Evolutionary conservation across 2,797 vertebrate species (phyloP).

Genomic region (Glyptemys insculpta): DNA sequence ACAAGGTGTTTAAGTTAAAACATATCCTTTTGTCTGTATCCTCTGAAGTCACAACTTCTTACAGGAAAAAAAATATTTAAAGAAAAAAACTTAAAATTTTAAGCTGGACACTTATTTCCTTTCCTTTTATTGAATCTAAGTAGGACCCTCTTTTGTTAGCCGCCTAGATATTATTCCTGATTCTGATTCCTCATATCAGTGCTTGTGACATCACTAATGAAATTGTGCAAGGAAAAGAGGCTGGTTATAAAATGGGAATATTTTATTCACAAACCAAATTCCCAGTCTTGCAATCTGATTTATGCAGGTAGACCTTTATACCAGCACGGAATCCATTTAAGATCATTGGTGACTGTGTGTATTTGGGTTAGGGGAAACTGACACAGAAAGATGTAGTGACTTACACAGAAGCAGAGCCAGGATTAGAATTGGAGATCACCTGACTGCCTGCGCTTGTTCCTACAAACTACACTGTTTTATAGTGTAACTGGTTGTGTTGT

Average conservation of each 20-base stretch:
- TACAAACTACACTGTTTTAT: not conserved
- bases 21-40: not conserved
- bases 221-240: not conserved
- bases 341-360: not conserved
- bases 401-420: rapidly evolving
- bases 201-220: not conserved
- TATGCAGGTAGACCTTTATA: not conserved
- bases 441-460: not conserved
- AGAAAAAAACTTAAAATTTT: not conserved
- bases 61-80: not conserved
- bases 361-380: not conserved
- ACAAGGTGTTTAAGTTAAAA: not conserved
- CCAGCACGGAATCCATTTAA: not conserved
- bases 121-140: not conserved
- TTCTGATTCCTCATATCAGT: not conserved
- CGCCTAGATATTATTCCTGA: not conserved
- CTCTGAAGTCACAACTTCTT: not conserved
- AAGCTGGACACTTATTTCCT: not conserved
- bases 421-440: not conserved
- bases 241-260: not conserved
- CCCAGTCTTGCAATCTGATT: not conserved
- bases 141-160: not conserved
- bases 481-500: not conserved
- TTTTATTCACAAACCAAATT: not conserved
- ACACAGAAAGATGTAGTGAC: not conserved